Evolutionary conservation across 1,140 invertebrate genomes (phyloP), one percentile per base, ranked within the genome.

Genomic region (Halictus rubicundus): DNA sequence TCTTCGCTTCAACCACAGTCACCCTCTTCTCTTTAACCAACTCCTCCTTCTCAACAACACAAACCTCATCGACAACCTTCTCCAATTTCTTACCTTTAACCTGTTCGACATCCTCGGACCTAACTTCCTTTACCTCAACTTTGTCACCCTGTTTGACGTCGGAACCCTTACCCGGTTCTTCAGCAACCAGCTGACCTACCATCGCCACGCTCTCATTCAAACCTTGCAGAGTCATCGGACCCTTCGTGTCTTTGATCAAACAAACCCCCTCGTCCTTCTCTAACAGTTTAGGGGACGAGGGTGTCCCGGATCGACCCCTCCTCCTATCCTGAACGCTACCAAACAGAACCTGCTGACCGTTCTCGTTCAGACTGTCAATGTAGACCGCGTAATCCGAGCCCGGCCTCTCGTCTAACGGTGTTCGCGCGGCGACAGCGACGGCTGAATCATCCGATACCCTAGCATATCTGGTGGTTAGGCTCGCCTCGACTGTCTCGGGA

Each of bases 401-500:
- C 21, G 66, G 27, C 14, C 21, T 52, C 23, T 46, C 64, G 10
- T 63, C 64, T 27, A 70, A 27, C 8, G 60, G 80, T 27, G 32
- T 60, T 27, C n/a, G 8, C 23, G 69, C 39, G 12, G 49, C 63
- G n/a, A 21, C 57, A 74, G 4, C n/a, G 54, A 78, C 49, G 37
- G 78, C 46, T 21, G 82, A 57, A 78, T 86, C 80, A 32, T 68
- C 63, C 23, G 78, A 59, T 52, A 89, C 80, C 80, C 83, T 89
- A 73, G 89, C 91, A 74, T 91, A 92, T 59, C 87, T 91, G 10
- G 90, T 92, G 49, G 85, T 89, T 77, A 92, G 75, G 82, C 85
- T 90, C 69, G 89, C 88, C 76, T 93, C 92, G 72, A 91, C 90
- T 27, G 63, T 91, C 71, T 89, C 90, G 27, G 91, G 90, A 73